Evolutionary conservation across 2,888 invertebrate species (phyloP), one percentile per base, ranked within the genome.

Genomic region (Eilema caniola): DNA sequence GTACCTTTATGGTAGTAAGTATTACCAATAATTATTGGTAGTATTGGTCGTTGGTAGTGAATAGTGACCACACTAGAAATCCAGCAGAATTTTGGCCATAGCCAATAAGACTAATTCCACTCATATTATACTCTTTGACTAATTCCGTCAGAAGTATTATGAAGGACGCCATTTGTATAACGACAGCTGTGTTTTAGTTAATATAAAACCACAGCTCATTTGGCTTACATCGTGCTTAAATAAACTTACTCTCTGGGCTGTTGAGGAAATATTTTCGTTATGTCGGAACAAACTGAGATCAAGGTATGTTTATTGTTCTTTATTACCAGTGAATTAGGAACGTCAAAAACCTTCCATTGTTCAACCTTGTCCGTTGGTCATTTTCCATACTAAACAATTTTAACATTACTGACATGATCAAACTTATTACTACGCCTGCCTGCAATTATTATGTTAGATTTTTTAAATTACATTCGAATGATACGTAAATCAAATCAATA

Each of bases 281-380:
- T 94, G 94, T 90, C 92, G 72, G 93, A 92, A 83, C 90, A 90
- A 71, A 78, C 87, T 56, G 89, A 90, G 75, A 75, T 86, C 62
- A 93, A 93, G 93, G 94, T 94, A 85, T 76, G 90, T 88, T 79
- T 65, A 62, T 56, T 64, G 37, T 59, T 16, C 57, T 65, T 65
- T 69, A 59, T 64, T 66, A 64, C 41, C 69, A 70, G 72, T 25
- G 66, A 74, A 33, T 73, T 47, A 16, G 75, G 70, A 72, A 67
- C 69, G n/a, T n/a, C n/a, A 20, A 71, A n/a, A 63, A 81, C 78
- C 75, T 88, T 89, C 90, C 90, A 93, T 93, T 92, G 92, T 93
- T 90, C 90, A 85, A 87, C 87, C 86, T 90, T 88, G 86, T 89
- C 87, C 77, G 85, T 88, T 88, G 87, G 85, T 89, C 87, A 86